These are phyloP conservation scores for Linyphia triangularis DNA, from an alignment of 2,888 invertebrate genomes.

Conservation along the genomic window DNA sequence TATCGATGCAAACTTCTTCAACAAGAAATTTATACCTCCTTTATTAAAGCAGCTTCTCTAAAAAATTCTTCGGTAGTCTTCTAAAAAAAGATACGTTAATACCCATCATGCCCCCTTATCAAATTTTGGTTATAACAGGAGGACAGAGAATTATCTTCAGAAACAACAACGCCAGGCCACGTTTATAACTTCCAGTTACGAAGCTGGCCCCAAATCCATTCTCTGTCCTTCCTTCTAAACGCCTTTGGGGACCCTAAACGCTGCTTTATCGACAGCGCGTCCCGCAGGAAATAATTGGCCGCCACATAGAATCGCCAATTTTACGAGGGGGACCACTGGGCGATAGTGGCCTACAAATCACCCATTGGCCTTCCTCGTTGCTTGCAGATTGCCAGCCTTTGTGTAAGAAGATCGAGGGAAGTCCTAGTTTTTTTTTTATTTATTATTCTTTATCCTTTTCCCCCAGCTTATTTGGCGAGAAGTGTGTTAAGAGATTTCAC, in stretches of 20 bases:
- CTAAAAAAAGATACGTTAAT: neutral
- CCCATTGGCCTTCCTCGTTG: neutral
- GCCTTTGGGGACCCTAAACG: slow-evolving; percentile 14
- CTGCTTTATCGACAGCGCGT: slow-evolving; percentile 36
- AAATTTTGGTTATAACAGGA: neutral
- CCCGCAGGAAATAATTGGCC: slow-evolving; percentile 42
- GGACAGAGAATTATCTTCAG: neutral
- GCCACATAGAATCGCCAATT: slow-evolving; percentile 5
- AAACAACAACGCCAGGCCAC: neutral
- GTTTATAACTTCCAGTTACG: slow-evolving; percentile 40
- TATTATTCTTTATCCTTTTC: neutral
- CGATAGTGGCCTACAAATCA: slow-evolving; percentile 56
- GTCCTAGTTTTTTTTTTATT: neutral
- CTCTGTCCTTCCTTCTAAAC: neutral
- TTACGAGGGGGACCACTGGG: slow-evolving; percentile 45
- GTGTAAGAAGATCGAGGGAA: neutral
- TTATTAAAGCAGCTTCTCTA: no score
- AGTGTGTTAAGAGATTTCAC: neutral
- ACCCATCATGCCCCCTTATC: neutral
- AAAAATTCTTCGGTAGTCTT: no score
- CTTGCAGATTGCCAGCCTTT: neutral
- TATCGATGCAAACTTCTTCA: no score
- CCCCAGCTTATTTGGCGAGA: neutral
- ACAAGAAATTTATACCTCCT: no score
- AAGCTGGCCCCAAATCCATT: neutral